A percentile compares a stretch with the other conserved stretches of the same genome.
phyloP scores from a whole-genome alignment of 30 jellyfish, hydroid and myxozoan species.

The Mastigias papua region DNA sequence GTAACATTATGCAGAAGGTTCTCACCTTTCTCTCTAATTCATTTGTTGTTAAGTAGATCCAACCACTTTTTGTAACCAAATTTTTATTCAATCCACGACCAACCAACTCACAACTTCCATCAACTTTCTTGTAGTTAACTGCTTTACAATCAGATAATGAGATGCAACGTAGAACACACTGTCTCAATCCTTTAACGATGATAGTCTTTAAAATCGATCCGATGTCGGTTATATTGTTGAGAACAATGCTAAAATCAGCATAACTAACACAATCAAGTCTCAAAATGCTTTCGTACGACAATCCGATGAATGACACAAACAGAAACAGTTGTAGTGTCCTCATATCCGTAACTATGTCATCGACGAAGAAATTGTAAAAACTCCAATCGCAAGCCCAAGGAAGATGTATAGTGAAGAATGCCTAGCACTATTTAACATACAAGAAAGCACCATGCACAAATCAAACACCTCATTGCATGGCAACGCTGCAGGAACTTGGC shows the following conservation, averaged over 20 bases:
- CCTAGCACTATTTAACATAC: no score
- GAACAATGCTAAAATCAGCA: constrained; percentile 23
- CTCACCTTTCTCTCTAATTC: neutral
- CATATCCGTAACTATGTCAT: no score
- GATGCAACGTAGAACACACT: constrained; percentile 25
- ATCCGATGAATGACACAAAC: neutral
- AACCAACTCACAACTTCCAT: constrained; percentile 28
- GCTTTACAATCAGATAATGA: constrained; percentile 14
- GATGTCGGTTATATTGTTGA: constrained; percentile 2
- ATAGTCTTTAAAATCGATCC: constrained; percentile 3
- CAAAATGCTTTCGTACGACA: neutral
- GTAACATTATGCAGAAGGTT: no score
- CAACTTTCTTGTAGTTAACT: constrained; percentile 2
- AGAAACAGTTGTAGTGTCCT: neutral
- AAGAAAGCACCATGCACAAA: no score
- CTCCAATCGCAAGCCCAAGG: no score
- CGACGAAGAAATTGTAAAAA: no score
- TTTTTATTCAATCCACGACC: constrained; percentile 12
- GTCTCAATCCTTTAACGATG: constrained; percentile 4
- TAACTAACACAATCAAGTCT: neutral
- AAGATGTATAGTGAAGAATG: no score
- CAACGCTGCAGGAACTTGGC: no score
- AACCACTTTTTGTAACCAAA: constrained; percentile 7
- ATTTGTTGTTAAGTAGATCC: constrained; percentile 33
- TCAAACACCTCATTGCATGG: no score